Percentiles rank a stretch among this genome's conserved stretches.
phyloP scores from a whole-genome alignment of 2,797 vertebrate genomes.

The Pterois miles region DNA sequence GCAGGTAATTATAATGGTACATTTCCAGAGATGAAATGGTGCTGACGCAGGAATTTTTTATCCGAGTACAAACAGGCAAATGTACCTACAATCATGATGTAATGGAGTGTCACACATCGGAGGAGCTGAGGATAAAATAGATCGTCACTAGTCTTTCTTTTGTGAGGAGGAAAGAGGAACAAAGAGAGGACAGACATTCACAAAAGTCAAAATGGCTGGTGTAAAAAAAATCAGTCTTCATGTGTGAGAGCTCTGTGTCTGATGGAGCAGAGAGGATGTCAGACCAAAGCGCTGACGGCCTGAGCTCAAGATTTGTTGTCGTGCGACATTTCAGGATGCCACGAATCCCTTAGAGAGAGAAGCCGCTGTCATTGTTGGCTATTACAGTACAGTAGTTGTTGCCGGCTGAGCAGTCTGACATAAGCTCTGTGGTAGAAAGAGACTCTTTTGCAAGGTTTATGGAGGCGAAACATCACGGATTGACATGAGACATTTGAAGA shows the following conservation, averaged over 20 bases:
- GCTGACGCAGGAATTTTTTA: slow-evolving; percentile 47
- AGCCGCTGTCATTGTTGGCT: slow-evolving; percentile 10
- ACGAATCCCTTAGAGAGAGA: slow-evolving; percentile 5
- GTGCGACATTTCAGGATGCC: slow-evolving; percentile 49
- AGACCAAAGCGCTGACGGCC: not conserved
- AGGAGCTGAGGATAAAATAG: slow-evolving; percentile 8
- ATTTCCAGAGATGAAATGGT: slow-evolving; percentile 14
- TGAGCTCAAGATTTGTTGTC: slow-evolving; percentile 16
- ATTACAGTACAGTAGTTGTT: slow-evolving; percentile 21
- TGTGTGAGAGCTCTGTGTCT: slow-evolving; percentile 1
- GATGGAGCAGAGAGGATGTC: slow-evolving; percentile 14
- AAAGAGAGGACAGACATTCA: not conserved
- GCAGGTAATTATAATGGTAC: slow-evolving; percentile 30
- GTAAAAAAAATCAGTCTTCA: too few species aligned
- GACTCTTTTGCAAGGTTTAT: not conserved
- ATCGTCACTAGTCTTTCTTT: not conserved
- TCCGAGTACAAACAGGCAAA: not conserved
- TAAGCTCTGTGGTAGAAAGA: not conserved
- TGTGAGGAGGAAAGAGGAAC: not conserved
- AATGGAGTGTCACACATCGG: not conserved
- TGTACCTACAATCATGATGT: not conserved
- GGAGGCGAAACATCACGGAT: not conserved
- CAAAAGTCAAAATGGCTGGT: slow-evolving; percentile 25
- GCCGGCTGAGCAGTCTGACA: not conserved
- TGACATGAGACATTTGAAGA: too few species aligned